Conservation (phyloP, 53 echinoderm and acorn worm genomes). For the Temnopleurus reevesii region DNA sequence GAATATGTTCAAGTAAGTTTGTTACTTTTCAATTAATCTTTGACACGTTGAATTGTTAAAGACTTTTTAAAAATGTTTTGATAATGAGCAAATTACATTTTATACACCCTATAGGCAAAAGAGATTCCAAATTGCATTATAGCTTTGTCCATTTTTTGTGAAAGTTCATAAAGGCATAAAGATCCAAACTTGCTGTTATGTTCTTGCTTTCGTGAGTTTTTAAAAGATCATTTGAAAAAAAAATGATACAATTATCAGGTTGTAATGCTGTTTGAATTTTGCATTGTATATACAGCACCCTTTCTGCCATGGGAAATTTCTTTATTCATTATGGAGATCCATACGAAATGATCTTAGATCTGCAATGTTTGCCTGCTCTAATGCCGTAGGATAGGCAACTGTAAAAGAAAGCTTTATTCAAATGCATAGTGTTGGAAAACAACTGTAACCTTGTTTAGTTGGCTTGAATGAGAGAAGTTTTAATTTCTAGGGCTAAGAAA, state of each 20-base stretch:
- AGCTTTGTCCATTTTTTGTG: no score
- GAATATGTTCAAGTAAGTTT: background rate
- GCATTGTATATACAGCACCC: slow-evolving; percentile 34
- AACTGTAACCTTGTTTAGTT: background rate
- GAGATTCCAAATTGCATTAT: background rate
- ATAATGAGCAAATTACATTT: background rate
- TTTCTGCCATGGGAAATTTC: slow-evolving; percentile 16
- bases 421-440: background rate
- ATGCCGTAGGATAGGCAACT: no score
- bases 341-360: background rate
- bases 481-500: no score
- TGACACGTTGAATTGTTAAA: background rate
- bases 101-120: background rate
- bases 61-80: background rate
- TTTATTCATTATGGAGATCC: background rate
- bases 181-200: background rate
- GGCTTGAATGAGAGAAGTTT: no score
- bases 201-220: background rate
- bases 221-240: background rate
- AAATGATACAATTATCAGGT: background rate
- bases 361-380: no score
- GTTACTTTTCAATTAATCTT: background rate
- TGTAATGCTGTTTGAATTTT: background rate
- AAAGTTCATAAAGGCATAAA: background rate
- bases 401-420: background rate